phyloP scores from a whole-genome alignment of 35 echinoderm and acorn worm species.

The Hemicentrotus pulcherrimus region DNA sequence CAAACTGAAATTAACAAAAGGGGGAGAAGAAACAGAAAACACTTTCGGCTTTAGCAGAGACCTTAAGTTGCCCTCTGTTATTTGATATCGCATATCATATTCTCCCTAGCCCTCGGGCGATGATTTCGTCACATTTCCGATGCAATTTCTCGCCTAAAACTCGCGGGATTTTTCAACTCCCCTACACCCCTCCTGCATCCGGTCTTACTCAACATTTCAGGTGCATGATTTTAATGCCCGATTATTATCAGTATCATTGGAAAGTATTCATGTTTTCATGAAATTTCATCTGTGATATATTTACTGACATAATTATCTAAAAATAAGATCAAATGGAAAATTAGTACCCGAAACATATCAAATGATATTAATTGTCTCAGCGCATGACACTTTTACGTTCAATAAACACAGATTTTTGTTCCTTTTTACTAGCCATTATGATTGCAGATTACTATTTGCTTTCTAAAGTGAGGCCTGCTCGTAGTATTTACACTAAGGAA shows the following conservation, averaged over 20 bases:
- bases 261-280: neutral
- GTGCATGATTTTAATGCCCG: neutral
- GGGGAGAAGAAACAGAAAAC: neutral
- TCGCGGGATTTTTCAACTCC: slow-evolving; percentile 34
- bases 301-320: too few species aligned
- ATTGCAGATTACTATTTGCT: too few species aligned
- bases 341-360: too few species aligned
- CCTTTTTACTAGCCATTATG: too few species aligned
- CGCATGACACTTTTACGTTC: too few species aligned
- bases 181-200: neutral
- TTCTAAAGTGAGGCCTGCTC: too few species aligned
- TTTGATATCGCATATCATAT: slow-evolving; percentile 48
- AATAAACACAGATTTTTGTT: too few species aligned
- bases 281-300: too few species aligned
- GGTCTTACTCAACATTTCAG: slow-evolving; percentile 18
- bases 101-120: slow-evolving; percentile 46
- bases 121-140: slow-evolving; percentile 55
- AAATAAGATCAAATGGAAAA: too few species aligned
- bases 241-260: neutral
- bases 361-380: too few species aligned
- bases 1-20: neutral
- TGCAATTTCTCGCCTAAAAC: slow-evolving; percentile 49
- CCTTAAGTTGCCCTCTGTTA: slow-evolving; percentile 25
- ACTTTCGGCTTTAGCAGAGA: neutral
- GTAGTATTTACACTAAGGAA: too few species aligned